These are phyloP conservation scores for Hydropsyche betteni DNA, from an alignment of 2,888 invertebrate species.

Conservation along the genomic window DNA sequence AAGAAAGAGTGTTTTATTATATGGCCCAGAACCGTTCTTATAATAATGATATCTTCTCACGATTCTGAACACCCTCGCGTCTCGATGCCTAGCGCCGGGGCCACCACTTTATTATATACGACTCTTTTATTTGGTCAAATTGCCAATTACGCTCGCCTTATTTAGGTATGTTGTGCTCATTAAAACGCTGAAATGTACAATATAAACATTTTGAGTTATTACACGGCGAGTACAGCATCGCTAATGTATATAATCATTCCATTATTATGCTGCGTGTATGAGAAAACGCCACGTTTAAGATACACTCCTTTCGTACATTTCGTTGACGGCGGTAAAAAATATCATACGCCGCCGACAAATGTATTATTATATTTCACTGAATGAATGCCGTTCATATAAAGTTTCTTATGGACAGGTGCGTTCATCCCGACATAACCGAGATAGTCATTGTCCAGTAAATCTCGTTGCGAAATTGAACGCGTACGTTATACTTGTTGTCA, in stretches of 20 bases:
- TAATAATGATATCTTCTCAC: conserved; percentile 36
- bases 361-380: conserved; percentile 28
- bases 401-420: conserved; percentile 8
- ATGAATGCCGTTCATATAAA: not conserved
- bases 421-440: too few species aligned
- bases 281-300: conserved; percentile 18
- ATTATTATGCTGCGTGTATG: conserved; percentile 24
- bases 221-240: conserved; percentile 33
- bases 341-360: not conserved
- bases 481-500: conserved; percentile 37
- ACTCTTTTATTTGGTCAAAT: conserved; percentile 45
- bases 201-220: conserved; percentile 38
- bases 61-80: conserved; percentile 30
- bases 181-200: conserved; percentile 37
- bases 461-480: conserved; percentile 37
- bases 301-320: not conserved
- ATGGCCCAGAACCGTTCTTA: conserved; percentile 27
- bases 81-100: conserved; percentile 16
- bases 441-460: conserved; percentile 30
- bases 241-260: conserved; percentile 36
- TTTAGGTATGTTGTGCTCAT: conserved; percentile 42
- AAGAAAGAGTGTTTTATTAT: conserved; percentile 31
- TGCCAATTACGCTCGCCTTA: conserved; percentile 45
- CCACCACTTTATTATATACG: conserved; percentile 35
- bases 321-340: not conserved